These are phyloP conservation scores for Oscheius sp. DNA, from an alignment of 2,888 invertebrate genomes.

Conservation along the genomic window DNA sequence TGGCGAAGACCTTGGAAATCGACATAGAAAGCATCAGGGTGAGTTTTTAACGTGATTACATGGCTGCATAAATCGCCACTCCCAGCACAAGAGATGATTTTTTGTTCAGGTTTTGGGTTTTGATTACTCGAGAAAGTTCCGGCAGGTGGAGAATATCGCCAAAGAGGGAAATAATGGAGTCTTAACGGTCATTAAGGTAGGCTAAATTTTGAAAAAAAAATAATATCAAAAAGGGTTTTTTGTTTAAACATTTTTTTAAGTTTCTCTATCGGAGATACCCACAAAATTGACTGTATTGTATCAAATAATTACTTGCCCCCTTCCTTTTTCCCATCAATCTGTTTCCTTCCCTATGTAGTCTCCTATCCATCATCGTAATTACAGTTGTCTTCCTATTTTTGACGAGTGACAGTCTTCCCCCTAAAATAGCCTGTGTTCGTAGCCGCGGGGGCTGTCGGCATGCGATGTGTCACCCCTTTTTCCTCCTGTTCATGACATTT, in stretches of 20 bases:
- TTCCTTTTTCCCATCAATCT: too few species aligned
- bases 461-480: slow-evolving; percentile 16
- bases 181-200: slow-evolving; percentile 39
- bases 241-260: too few species aligned
- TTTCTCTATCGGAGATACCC: too few species aligned
- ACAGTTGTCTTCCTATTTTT: background rate
- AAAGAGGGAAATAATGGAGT: slow-evolving; percentile 32
- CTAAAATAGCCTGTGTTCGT: slow-evolving; percentile 7
- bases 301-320: too few species aligned
- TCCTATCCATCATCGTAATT: background rate
- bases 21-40: slow-evolving; percentile 13
- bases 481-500: slow-evolving; percentile 19
- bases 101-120: slow-evolving; percentile 33
- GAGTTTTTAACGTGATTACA: background rate
- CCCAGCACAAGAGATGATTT: background rate
- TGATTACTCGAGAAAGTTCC: slow-evolving; percentile 37
- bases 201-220: background rate
- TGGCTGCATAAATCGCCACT: background rate
- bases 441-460: background rate
- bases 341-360: too few species aligned
- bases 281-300: too few species aligned
- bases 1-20: slow-evolving; percentile 29
- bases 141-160: slow-evolving; percentile 35
- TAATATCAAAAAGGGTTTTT: too few species aligned
- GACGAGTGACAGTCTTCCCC: background rate